Evolutionary conservation across 2,113 vertebrate species (phyloP), one percentile per base, ranked within the genome.

Genomic region (Chionomys nivalis): DNA sequence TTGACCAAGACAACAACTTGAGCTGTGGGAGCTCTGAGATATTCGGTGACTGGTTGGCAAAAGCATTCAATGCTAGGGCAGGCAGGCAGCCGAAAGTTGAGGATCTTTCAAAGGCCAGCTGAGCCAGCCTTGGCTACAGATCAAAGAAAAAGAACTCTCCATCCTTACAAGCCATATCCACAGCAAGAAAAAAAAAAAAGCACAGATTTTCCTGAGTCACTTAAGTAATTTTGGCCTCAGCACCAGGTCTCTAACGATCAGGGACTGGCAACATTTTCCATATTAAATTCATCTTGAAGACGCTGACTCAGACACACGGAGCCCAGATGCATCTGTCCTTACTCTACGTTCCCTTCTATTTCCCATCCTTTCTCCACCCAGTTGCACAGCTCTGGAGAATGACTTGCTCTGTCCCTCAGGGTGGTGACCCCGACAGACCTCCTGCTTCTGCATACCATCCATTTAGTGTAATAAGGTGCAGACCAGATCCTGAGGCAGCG

Each of bases 271-370:
- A 95, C 52, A 94, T 91, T 95, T 97, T 52, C 75, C 93, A 91
- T 96, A 98, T 96, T 97, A 94, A 97, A 96, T 96, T 96, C 88
- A 93, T 95, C 91, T 97, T 96, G 90, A 97, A 96, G 97, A 91
- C 96, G 94, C 89, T 98, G 96, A 97, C 91, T 98, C 96, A 96
- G 89, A 61, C 94, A 93, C 79, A 88, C 93, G 70, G 97, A 88
- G 28, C 52, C 36, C 88, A 92, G 96, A 96, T 94, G 65, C 92
- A 89, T 89, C 86, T 86, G 68, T 97, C 92, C 87, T 95, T 31
- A 92, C 73, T 97, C 89, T 44, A 1, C 61, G 0, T 68, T 96
- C 88, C 96, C 66, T 95, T 93, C 85, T 42, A 49, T 94, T 94
- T 85, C 65, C 47, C 94, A 72, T 79, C 47, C 85, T 98, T 73